Evolutionary conservation across 1,140 invertebrate species (phyloP), one percentile per base, ranked within the genome.

Genomic region (Macrobrachium rosenbergii): DNA sequence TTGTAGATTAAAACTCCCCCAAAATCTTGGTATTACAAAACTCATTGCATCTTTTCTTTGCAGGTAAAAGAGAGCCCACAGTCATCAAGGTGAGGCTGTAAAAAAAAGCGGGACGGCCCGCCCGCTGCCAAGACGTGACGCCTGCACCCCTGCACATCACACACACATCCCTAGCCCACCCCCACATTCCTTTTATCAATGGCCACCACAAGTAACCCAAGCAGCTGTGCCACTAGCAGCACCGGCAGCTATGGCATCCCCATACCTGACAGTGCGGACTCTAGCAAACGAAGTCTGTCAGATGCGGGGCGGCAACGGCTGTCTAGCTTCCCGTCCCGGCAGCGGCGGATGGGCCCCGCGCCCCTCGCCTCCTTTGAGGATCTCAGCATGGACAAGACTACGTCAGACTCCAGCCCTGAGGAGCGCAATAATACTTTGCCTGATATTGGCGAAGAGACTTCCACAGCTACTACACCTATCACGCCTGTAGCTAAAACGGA

Each of bases 361-460:
- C 97, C 97, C 91, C 96, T 98, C 92, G 97, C 97, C 91, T 98
- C 96, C 88, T 97, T 98, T 92, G 96, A 97, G 93, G 96, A 97
- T 93, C 94, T 96, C 90, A 96, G 95, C 90, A 90, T 90, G 89
- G 89, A 90, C 82, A 90, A 90, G 77, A 90, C 89, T 19, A 90
- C 86, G 79, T 90, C 89, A 52, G 89, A 90, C 80, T 88, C 83
- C 64, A 88, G 86, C 87, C 83, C 89, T 28, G 87, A 88, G 75
- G 86, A 88, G 83, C 81, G 87, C 69, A 82, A 81, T 37, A 37
- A 37, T 76, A 79, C 81, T 37, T 83, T 90, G 73, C 83, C 87
- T 59, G 83, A 88, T n/a, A 90, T 90, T 64, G 83, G 87, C 59
- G 89, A 90, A 62, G 87, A 88, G 63, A 83, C 83, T 21, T 86